Conservation (phyloP, 2,888 invertebrate species). For the Ennomos erosarius region DNA sequence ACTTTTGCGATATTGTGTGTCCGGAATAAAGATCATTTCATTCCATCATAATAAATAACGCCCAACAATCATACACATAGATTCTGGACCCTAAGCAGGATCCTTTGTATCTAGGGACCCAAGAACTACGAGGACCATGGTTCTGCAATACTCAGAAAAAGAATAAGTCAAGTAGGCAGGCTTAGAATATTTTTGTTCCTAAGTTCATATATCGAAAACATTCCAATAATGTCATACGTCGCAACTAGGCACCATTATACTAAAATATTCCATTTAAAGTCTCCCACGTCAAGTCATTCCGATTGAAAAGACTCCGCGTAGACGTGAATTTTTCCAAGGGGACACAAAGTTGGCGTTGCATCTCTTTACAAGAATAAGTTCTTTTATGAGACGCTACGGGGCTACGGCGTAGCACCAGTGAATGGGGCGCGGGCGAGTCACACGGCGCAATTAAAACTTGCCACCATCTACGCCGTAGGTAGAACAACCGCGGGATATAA, state of each 20-base stretch:
- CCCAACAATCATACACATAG: too few species aligned
- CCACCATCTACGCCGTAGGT: conserved; percentile 42
- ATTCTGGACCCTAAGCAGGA: too few species aligned
- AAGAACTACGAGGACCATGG: too few species aligned
- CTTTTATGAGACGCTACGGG: conserved; percentile 55
- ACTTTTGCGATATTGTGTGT: too few species aligned
- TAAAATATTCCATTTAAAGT: conserved; percentile 49
- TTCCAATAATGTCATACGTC: conserved; percentile 2
- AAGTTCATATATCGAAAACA: too few species aligned
- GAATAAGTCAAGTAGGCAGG: too few species aligned
- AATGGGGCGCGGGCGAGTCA: conserved; percentile 53
- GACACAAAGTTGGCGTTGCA: conserved; percentile 52
- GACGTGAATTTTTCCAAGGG: conserved; percentile 54
- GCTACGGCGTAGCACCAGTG: conserved; percentile 49
- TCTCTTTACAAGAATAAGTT: conserved; percentile 57
- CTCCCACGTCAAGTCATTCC: conserved; percentile 47
- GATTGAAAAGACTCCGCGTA: conserved; percentile 52
- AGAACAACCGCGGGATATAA: conserved; percentile 45
- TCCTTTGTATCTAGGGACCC: too few species aligned
- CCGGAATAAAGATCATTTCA: too few species aligned
- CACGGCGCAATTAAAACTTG: conserved; percentile 70
- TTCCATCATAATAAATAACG: too few species aligned
- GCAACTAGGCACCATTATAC: conserved; percentile 21
- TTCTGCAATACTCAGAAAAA: too few species aligned
- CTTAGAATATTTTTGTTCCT: too few species aligned